Conservation (phyloP, 2,113 vertebrate species). For the Cyanoramphus novaezelandiae region DNA sequence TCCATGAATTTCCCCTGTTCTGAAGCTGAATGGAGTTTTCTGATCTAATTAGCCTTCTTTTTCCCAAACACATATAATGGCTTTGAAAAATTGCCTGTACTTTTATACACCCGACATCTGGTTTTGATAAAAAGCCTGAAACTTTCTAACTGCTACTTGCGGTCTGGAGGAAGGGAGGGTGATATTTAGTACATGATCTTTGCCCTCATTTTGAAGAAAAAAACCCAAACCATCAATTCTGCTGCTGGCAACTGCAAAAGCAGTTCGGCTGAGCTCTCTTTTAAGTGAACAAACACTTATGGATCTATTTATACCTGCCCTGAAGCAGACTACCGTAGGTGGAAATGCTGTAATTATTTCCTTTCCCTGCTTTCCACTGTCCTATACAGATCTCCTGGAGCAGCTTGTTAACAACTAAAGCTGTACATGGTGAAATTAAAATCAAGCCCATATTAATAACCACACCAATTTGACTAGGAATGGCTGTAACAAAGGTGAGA, state of each 20-base stretch:
- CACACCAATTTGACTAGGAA: background rate
- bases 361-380: slow-evolving; percentile 44
- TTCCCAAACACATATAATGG: background rate
- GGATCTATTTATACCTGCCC: slow-evolving; percentile 70
- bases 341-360: slow-evolving; percentile 62
- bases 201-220: background rate
- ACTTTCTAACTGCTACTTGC: background rate
- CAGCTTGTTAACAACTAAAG: slow-evolving; percentile 44
- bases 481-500: background rate
- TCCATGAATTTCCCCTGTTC: background rate
- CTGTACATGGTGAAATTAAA: slow-evolving; percentile 1
- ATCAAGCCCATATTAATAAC: background rate
- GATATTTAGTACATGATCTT: slow-evolving; percentile 8
- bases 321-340: slow-evolving; percentile 58
- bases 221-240: background rate
- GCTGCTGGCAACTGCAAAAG: slow-evolving; percentile 38
- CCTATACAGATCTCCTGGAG: slow-evolving; percentile 40
- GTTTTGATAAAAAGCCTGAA: slow-evolving; percentile 5
- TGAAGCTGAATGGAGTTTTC: background rate
- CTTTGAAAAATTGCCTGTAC: background rate
- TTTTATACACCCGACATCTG: background rate
- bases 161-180: background rate
- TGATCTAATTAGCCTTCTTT: background rate
- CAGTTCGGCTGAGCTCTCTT: slow-evolving; percentile 4
- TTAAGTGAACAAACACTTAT: slow-evolving; percentile 34